Conservation (phyloP, 2,888 invertebrate species). For the Drosophila mayaguana region DNA sequence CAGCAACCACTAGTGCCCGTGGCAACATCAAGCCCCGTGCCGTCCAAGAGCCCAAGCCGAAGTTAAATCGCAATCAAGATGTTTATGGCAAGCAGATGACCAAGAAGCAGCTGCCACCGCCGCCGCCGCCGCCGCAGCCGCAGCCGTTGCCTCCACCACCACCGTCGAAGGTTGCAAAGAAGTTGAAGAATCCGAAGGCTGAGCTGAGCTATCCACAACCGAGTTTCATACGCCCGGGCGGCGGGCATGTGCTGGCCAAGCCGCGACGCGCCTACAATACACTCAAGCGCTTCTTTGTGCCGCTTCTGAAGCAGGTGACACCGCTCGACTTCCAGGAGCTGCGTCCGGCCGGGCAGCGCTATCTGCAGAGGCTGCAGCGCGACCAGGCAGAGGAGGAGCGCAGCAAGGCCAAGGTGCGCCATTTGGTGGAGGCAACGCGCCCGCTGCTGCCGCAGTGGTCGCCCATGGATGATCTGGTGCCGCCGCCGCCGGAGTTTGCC, state of each 20-base stretch:
- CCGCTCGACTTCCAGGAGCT: neutral
- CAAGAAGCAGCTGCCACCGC: neutral
- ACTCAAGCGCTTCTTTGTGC: neutral
- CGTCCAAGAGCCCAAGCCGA: neutral
- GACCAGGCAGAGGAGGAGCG: neutral
- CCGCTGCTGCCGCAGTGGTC: neutral
- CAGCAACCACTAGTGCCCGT: neutral
- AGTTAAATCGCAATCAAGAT: neutral
- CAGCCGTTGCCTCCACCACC: no score
- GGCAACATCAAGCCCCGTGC: neutral
- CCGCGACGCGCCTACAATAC: neutral
- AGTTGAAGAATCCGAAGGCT: no score
- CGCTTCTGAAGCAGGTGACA: neutral
- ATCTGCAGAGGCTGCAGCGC: neutral
- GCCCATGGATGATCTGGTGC: slow-evolving; percentile 14
- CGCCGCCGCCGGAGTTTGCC: slow-evolving; percentile 12
- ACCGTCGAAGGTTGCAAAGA: no score
- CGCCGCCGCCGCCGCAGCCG: no score
- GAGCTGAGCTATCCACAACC: no score
- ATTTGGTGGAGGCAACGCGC: slow-evolving; percentile 7
- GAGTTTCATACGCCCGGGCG: no score
- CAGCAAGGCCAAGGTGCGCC: neutral
- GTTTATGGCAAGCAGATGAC: slow-evolving; percentile 22
- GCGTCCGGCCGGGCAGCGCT: slow-evolving; percentile 9
- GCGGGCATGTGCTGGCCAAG: neutral